These are phyloP conservation scores for Kryphioiulus occultus DNA, from an alignment of 2,888 invertebrate species.

Conservation along the genomic window DNA sequence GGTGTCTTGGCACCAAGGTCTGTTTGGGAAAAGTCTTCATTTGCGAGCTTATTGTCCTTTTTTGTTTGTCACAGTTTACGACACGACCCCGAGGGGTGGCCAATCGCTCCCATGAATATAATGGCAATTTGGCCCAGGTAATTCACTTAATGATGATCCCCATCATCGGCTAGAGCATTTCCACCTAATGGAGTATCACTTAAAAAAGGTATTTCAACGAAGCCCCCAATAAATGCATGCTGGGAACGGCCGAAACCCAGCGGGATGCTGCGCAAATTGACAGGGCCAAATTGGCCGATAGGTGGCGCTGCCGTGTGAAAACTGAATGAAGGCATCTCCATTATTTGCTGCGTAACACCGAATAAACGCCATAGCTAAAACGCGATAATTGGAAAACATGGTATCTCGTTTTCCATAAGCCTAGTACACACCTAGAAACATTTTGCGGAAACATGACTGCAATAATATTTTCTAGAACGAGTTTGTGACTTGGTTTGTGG, in stretches of 20 bases:
- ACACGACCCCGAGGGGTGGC: conserved; percentile 18
- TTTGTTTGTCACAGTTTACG: conserved; percentile 29
- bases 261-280: not conserved
- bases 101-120: conserved; percentile 25
- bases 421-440: no score
- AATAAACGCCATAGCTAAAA: no score
- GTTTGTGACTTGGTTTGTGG: no score
- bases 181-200: conserved; percentile 21
- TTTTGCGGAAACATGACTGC: no score
- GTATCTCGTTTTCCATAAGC: no score
- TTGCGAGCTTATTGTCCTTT: conserved; percentile 33
- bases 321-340: no score
- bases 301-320: not conserved
- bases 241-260: not conserved
- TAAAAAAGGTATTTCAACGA: not conserved
- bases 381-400: no score
- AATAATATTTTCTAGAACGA: no score
- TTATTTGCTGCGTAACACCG: no score
- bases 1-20: conserved; percentile 38
- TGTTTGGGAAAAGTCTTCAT: conserved; percentile 40
- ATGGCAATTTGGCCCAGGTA: conserved; percentile 33
- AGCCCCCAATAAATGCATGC: not conserved
- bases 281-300: not conserved
- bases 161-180: conserved; percentile 21
- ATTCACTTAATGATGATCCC: conserved; percentile 40